phyloP scores from a whole-genome alignment of 1,140 invertebrate species.

The Cecropterus lyciades region DNA sequence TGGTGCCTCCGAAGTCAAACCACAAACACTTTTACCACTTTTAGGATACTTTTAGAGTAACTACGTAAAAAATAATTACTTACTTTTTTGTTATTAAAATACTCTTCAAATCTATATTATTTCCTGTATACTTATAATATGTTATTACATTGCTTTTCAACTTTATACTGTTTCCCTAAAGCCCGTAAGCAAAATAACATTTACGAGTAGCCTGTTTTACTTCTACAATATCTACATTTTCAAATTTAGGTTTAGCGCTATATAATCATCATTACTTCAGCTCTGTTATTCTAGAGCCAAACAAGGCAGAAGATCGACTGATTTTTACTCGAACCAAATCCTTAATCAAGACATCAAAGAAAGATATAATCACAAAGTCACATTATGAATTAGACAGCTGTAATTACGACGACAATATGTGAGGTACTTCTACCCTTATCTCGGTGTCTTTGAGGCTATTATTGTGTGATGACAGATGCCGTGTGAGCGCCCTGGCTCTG shows the following conservation, averaged over 20 bases:
- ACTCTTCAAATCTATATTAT: too few relatives aligned
- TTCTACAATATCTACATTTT: background rate
- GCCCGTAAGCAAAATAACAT: too few relatives aligned
- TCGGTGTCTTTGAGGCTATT: conserved; percentile 1
- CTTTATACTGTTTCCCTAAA: too few relatives aligned
- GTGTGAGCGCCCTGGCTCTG: background rate
- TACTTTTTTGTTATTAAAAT: too few relatives aligned
- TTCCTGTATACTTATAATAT: too few relatives aligned
- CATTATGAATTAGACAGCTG: conserved; percentile 35
- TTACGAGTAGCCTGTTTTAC: too few relatives aligned
- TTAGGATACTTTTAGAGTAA: too few relatives aligned
- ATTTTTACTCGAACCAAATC: conserved; percentile 1
- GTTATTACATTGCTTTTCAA: too few relatives aligned
- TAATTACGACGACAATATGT: conserved; percentile 25
- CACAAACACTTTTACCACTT: too few relatives aligned
- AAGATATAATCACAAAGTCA: conserved; percentile 25
- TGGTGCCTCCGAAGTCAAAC: too few relatives aligned
- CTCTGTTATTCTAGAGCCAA: background rate
- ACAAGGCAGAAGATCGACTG: background rate
- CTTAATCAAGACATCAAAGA: conserved; percentile 31
- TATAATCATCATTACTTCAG: conserved; percentile 1
- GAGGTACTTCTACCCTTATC: conserved; percentile 9
- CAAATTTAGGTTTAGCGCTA: background rate
- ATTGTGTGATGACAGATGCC: conserved; percentile 15
- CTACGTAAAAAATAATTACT: too few relatives aligned